Conservation (phyloP, 1,140 invertebrate genomes). For the Lasaia peninsularis region DNA sequence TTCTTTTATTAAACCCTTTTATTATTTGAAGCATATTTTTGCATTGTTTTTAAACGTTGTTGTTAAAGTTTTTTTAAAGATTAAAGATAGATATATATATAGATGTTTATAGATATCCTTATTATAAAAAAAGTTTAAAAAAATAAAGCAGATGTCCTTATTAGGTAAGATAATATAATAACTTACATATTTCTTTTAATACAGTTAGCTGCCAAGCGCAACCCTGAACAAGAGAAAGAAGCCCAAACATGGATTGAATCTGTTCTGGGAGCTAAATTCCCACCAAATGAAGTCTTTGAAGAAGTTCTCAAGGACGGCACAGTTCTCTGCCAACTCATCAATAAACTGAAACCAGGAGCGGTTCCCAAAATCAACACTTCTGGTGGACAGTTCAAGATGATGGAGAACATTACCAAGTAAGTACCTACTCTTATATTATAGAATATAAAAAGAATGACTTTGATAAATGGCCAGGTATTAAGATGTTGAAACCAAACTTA, state of each 20-base stretch:
- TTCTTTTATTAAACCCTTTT: too few relatives aligned
- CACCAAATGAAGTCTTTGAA: conserved; percentile 84
- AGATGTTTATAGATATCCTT: too few relatives aligned
- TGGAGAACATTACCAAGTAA: conserved; percentile 96
- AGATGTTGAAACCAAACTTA: too few relatives aligned
- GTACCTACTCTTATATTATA: conserved; percentile 28
- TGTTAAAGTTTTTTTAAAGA: too few relatives aligned
- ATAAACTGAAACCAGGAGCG: conserved; percentile 89
- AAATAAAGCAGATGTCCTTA: too few relatives aligned
- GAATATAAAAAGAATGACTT: too few relatives aligned
- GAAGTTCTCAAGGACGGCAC: conserved; percentile 92
- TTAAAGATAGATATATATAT: too few relatives aligned
- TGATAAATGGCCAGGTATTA: too few relatives aligned
- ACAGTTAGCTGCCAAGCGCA: conserved; percentile 93
- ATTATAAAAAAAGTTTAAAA: too few relatives aligned
- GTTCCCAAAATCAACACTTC: conserved; percentile 92
- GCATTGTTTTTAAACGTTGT: too few relatives aligned
- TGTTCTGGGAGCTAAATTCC: conserved; percentile 91
- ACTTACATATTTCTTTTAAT: not conserved
- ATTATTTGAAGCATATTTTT: too few relatives aligned
- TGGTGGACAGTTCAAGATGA: conserved; percentile 95
- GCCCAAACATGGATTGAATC: conserved; percentile 94
- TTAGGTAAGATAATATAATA: not conserved
- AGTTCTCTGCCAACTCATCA: conserved; percentile 93
- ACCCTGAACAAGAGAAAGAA: conserved; percentile 91